Conservation (phyloP, 2,888 invertebrate genomes). For the Chromoteleia sp. region DNA sequence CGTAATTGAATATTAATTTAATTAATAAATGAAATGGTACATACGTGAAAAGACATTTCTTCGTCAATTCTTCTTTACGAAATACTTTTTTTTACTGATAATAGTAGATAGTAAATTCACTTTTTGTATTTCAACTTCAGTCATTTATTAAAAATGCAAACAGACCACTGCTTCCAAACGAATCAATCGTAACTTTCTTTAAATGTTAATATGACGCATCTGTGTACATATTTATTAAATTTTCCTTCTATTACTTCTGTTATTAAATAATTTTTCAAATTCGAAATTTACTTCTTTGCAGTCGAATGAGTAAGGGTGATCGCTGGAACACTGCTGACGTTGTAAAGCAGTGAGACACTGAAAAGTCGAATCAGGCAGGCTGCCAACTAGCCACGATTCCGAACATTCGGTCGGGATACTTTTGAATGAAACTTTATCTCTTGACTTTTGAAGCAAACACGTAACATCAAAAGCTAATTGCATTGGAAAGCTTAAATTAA, state of each 20-base stretch:
- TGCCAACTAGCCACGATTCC: slow-evolving; percentile 61
- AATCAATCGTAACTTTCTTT: background rate
- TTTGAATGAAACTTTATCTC: slow-evolving; percentile 61
- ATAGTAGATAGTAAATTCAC: no score
- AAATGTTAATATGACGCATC: background rate
- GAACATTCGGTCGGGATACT: slow-evolving; percentile 45
- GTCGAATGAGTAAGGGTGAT: slow-evolving; percentile 33
- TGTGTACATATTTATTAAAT: background rate
- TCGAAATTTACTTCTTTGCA: slow-evolving; percentile 37
- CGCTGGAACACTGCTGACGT: slow-evolving; percentile 55
- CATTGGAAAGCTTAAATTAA: slow-evolving; percentile 54
- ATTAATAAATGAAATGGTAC: no score
- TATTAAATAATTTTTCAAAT: slow-evolving; percentile 21
- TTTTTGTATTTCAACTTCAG: no score
- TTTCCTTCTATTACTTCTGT: background rate
- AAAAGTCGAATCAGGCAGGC: slow-evolving; percentile 61
- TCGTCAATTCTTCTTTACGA: no score
- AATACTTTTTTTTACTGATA: no score
- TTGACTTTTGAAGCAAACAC: slow-evolving; percentile 62
- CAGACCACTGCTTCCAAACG: background rate
- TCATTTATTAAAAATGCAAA: background rate
- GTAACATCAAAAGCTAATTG: slow-evolving; percentile 59
- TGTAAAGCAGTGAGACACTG: slow-evolving; percentile 37
- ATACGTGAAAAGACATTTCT: no score
- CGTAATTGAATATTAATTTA: no score